These are phyloP conservation scores for Iphiclides podalirius DNA, from an alignment of 2,888 invertebrate species.

Conservation along the genomic window DNA sequence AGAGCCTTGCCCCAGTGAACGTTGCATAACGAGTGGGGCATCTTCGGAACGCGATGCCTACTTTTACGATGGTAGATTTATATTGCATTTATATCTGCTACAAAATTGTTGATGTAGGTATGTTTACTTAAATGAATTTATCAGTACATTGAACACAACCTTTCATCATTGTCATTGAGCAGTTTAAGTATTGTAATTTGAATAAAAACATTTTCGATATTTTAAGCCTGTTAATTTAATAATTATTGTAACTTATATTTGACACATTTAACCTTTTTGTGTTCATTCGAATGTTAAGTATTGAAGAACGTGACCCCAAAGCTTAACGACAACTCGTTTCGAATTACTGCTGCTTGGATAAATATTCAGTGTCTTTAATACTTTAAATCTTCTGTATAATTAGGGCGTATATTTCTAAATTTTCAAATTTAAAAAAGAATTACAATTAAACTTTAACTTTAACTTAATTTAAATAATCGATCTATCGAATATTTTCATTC, in stretches of 20 bases:
- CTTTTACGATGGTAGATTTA: constrained; percentile 13
- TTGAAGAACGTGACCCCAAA: constrained; percentile 7
- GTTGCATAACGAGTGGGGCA: constrained; percentile 24
- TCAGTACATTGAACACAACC: no score
- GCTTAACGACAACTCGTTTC: constrained; percentile 1
- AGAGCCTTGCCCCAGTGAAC: constrained; percentile 20
- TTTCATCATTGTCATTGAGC: no score
- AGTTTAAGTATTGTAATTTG: no score
- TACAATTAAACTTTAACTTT: no score
- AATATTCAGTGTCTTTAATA: background rate
- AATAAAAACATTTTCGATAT: no score
- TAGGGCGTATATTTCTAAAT: no score
- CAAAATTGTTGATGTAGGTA: background rate
- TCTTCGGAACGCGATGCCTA: constrained; percentile 4
- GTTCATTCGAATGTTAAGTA: constrained; percentile 12
- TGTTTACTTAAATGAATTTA: no score
- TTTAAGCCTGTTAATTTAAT: background rate
- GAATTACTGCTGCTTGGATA: background rate
- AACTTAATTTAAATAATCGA: no score
- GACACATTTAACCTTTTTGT: constrained; percentile 8
- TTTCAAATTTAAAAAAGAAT: no score
- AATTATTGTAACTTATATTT: constrained; percentile 4
- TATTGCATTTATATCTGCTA: constrained; percentile 8
- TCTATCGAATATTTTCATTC: no score
- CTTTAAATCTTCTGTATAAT: no score